Conservation (phyloP, 1,140 invertebrate species). For the Papilio polytes region DNA sequence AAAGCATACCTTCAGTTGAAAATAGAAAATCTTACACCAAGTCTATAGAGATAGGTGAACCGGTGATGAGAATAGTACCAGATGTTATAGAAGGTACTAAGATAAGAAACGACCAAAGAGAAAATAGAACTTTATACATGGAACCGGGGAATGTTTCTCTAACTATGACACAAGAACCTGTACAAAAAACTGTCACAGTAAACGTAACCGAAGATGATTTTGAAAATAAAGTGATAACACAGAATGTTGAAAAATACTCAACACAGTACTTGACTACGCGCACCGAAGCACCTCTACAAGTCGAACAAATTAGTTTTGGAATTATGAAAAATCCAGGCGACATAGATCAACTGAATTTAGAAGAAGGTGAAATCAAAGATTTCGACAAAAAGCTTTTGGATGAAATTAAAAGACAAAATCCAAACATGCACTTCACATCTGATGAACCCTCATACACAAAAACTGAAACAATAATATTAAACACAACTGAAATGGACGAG, state of each 20-base stretch:
- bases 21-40: slow-evolving; percentile 74
- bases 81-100: slow-evolving; percentile 78
- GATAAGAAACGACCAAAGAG: slow-evolving; percentile 63
- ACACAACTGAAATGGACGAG: slow-evolving; percentile 75
- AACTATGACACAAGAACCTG: slow-evolving; percentile 78
- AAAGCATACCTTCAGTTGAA: slow-evolving; percentile 53
- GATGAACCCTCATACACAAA: slow-evolving; percentile 76
- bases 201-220: slow-evolving; percentile 81
- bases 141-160: slow-evolving; percentile 74
- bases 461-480: slow-evolving; percentile 81
- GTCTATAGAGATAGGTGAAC: slow-evolving; percentile 81
- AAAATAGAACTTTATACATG: slow-evolving; percentile 75
- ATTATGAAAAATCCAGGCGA: slow-evolving; percentile 71
- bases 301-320: slow-evolving; percentile 80
- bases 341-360: slow-evolving; percentile 70
- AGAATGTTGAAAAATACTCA: slow-evolving; percentile 79
- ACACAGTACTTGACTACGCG: slow-evolving; percentile 73
- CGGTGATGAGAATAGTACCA: slow-evolving; percentile 67
- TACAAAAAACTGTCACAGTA: slow-evolving; percentile 81
- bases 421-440: slow-evolving; percentile 77
- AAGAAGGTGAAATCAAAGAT: slow-evolving; percentile 75
- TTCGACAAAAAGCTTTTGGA: slow-evolving; percentile 77
- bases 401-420: slow-evolving; percentile 78
- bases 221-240: slow-evolving; percentile 81
- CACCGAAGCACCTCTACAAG: slow-evolving; percentile 76